Evolutionary conservation across 2,888 invertebrate species (phyloP).

Genomic region (Heliothis peltigera): DNA sequence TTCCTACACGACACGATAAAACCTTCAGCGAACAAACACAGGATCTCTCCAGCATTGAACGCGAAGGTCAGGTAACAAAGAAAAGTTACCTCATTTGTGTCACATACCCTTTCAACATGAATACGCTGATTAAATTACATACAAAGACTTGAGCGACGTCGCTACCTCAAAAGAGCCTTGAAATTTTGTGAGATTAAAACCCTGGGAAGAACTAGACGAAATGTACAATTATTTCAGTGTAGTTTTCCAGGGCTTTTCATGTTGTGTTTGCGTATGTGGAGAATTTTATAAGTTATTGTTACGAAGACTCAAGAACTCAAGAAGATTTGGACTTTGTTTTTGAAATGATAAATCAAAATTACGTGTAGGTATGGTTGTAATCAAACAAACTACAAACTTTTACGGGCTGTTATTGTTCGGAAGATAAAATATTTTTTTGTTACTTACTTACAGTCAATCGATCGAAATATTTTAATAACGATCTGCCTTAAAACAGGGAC

Average conservation of each 20-base stretch:
- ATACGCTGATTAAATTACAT: constrained; percentile 61
- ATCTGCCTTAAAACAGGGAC: no score
- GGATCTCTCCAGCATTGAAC: constrained; percentile 44
- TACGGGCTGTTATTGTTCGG: no score
- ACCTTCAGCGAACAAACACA: constrained; percentile 45
- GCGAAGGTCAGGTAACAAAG: constrained; percentile 55
- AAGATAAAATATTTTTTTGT: no score
- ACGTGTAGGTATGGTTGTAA: no score
- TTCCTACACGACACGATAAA: constrained; percentile 30
- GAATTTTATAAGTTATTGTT: no score
- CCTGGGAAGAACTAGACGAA: constrained; percentile 26
- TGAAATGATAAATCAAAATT: no score
- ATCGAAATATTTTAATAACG: no score
- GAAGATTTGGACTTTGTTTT: no score
- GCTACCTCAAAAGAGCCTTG: constrained; percentile 52
- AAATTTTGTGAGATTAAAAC: constrained; percentile 53
- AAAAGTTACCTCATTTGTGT: constrained; percentile 55
- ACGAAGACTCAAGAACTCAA: no score
- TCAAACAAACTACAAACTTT: no score
- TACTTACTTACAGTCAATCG: no score
- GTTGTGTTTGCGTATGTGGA: background rate
- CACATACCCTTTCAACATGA: constrained; percentile 60
- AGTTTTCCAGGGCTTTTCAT: background rate
- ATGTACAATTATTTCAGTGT: background rate
- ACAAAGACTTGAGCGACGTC: constrained; percentile 57